Base-by-base conservation (phyloP, 2,113 vertebrate genomes). In the Lepus americanus region DNA sequence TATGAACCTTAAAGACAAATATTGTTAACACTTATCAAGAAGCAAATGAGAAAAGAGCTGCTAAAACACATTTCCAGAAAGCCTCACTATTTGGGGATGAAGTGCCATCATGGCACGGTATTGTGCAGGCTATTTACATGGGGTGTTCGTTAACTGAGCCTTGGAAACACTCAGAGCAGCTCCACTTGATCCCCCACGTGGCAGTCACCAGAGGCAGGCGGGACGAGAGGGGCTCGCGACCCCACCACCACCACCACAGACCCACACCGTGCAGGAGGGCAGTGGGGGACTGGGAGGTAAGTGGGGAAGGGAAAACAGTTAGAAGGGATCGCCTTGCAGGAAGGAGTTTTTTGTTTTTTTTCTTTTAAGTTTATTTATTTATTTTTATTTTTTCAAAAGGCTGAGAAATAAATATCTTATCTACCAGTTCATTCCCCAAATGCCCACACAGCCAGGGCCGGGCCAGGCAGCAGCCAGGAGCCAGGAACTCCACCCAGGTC, bases 1-100 rank as follows among this genome's bases (percentile, higher is more conserved):
- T 49, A 79, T 90, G 72, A 90, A 86, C 81, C 63, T 88, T 84
- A 51, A 78, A 82, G 51, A 76, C 33, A 92, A 92, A 90, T 44
- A 59, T 33, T 72, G 70, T 86, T 55, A 94, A 44, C 25, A 63
- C 3, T 87, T 64, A 59, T 33, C 29, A 90, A 80, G 79, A 96
- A 91, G 73, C 31, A 76, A 92, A 66, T 36, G 39, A 67, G 25
- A 39, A 67, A 73, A 25, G 27, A 82, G 63, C 61, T 84, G 49
- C 16, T 74, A 39, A 87, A 93, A 79, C 39, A 23, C 67, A 55
- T 82, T 82, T 86, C 74, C 55, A 89, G 36, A 93, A 94, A 81
- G 31, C 5, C 3, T 67, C 49, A 23, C 5, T 51, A 59, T 23
- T 39, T 59, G 44, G 36, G 22, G 31, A 55, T 2, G 9, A 39